phyloP scores from a whole-genome alignment of 1,140 invertebrate genomes.

The Pentalonia nigronervosa region DNA sequence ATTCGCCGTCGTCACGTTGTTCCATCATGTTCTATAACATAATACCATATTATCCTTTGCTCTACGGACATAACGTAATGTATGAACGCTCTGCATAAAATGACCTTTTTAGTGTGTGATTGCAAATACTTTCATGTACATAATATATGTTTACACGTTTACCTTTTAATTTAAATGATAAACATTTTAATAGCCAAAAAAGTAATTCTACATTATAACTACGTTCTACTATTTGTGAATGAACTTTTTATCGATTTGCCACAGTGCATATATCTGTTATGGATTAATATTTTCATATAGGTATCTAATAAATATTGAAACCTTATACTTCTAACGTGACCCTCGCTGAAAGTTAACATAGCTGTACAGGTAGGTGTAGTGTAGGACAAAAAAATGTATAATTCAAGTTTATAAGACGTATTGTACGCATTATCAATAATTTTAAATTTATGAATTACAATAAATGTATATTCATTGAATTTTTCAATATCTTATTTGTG shows the following conservation, averaged over 20 bases:
- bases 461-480: no score
- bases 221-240: not conserved
- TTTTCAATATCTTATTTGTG: no score
- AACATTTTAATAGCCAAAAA: not conserved
- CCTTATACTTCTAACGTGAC: no score
- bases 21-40: not conserved
- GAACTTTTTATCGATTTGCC: not conserved
- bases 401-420: no score
- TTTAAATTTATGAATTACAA: no score
- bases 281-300: no score
- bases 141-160: not conserved
- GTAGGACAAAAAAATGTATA: no score
- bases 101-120: not conserved
- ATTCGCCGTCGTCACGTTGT: not conserved
- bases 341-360: no score
- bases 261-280: not conserved
- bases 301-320: no score
- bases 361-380: no score
- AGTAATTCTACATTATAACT: not conserved
- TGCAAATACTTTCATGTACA: not conserved
- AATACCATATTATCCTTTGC: not conserved
- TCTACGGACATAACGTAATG: not conserved
- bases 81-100: not conserved
- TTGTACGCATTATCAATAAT: no score
- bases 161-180: not conserved